These are phyloP conservation scores for Linnaemya vulpina DNA, from an alignment of 2,888 invertebrate genomes.

Conservation along the genomic window DNA sequence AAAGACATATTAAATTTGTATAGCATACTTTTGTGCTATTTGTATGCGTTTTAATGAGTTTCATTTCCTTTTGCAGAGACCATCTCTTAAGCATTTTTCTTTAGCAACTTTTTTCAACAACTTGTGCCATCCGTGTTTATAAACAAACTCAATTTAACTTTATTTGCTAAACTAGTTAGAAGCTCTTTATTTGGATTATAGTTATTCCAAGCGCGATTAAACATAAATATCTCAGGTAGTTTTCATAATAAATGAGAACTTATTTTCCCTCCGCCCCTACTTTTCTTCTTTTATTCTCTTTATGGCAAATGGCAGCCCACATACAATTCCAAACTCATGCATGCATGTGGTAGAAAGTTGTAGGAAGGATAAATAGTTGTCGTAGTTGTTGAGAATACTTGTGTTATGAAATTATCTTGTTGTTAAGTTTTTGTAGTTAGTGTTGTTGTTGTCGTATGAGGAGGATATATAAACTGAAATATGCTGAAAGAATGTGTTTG, in stretches of 20 bases:
- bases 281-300: neutral
- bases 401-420: constrained; percentile 45
- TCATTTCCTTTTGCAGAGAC: neutral
- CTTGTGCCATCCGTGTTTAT: constrained; percentile 22
- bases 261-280: neutral
- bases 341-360: neutral
- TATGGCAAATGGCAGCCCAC: constrained; percentile 5
- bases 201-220: constrained; percentile 58
- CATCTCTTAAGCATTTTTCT: neutral
- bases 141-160: constrained; percentile 64
- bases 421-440: constrained; percentile 13
- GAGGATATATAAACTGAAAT: neutral
- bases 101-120: constrained; percentile 25
- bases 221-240: constrained; percentile 62
- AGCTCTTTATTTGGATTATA: constrained; percentile 61
- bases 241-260: constrained; percentile 56
- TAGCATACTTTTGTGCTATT: constrained; percentile 32
- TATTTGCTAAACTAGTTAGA: constrained; percentile 55
- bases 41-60: constrained; percentile 15
- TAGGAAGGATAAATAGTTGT: constrained; percentile 16
- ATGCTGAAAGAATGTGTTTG: constrained; percentile 18
- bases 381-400: constrained; percentile 30
- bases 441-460: neutral
- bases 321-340: neutral
- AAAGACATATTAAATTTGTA: constrained; percentile 20